A percentile compares a stretch with the other conserved stretches of the same genome.
These are phyloP conservation scores for Solenopsis fugax DNA, from an alignment of 1,140 invertebrate genomes.

Conservation along the genomic window DNA sequence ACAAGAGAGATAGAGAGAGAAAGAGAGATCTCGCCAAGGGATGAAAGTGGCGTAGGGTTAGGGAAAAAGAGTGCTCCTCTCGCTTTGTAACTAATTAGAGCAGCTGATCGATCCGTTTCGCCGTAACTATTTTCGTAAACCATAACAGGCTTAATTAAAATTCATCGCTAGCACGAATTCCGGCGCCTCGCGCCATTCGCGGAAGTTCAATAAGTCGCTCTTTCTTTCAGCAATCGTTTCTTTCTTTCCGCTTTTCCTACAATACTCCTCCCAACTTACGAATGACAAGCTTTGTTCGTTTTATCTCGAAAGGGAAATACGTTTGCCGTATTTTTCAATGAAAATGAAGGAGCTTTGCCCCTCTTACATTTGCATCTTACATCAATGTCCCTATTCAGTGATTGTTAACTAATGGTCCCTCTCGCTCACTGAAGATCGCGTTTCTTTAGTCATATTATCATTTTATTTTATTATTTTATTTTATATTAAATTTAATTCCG, in stretches of 20 bases:
- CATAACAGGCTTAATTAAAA: conserved; percentile 75
- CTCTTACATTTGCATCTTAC: neutral
- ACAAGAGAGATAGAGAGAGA: neutral
- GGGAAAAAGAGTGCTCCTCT: conserved; percentile 37
- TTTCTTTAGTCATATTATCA: neutral
- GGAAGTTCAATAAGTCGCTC: conserved; percentile 62
- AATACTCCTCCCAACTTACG: conserved; percentile 34
- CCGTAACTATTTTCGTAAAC: conserved; percentile 70
- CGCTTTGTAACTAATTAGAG: conserved; percentile 77
- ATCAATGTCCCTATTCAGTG: conserved; percentile 13
- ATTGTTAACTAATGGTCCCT: neutral
- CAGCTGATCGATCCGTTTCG: conserved; percentile 74
- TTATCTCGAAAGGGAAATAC: neutral
- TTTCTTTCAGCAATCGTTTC: conserved; percentile 18
- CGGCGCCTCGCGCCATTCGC: neutral
- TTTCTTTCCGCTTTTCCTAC: conserved; percentile 24
- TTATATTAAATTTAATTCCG: conserved; percentile 1
- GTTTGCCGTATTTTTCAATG: neutral
- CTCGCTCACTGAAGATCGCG: neutral
- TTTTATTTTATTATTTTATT: neutral
- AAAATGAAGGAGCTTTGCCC: neutral
- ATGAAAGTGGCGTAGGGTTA: neutral
- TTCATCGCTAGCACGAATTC: conserved; percentile 66
- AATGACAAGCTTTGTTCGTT: conserved; percentile 1
- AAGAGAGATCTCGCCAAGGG: neutral